Evolutionary conservation across 2,113 vertebrate species (phyloP), one percentile per base, ranked within the genome.

Genomic region (Mugil cephalus): DNA sequence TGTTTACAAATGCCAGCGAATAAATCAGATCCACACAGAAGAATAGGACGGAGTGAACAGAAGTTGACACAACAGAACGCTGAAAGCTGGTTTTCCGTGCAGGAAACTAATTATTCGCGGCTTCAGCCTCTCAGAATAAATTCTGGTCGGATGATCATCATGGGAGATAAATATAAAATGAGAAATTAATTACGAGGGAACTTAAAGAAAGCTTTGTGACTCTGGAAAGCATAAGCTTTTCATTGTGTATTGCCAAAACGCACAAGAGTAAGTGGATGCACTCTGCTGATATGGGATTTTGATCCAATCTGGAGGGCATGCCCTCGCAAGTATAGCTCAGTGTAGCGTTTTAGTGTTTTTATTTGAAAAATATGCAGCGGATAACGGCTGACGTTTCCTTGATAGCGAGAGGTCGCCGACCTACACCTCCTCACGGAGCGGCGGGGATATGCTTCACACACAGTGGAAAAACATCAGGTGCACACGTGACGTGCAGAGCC

Each of bases 301-400:
- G 66, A 83, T 72, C 69, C 43, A 64, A 74, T 47, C 64, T 8
- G 3, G 45, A 48, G n/a, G 67, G n/a, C n/a, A n/a, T n/a, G n/a
- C n/a, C n/a, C n/a, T n/a, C n/a, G n/a, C n/a, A n/a, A n/a, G n/a
- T n/a, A n/a, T n/a, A n/a, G n/a, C n/a, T n/a, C n/a, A n/a, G n/a
- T n/a, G n/a, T n/a, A n/a, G n/a, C n/a, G n/a, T n/a, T n/a, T 66
- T 83, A 65, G 76, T 80, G 51, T 80, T 79, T 78, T 88, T 58
- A 85, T 84, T 72, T 67, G 55, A 78, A 81, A 73, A 76, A 82
- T 69, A 75, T 87, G 85, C 70, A 18, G 63, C 45, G 71, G 72
- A 76, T 80, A 72, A 72, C 61, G 53, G 10, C 21, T 70, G 58
- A 76, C 15, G 48, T 80, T 81, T 87, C 45, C 12, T 64, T 71